Conservation (phyloP, 2,113 vertebrate genomes). For the Cottus gobio region DNA sequence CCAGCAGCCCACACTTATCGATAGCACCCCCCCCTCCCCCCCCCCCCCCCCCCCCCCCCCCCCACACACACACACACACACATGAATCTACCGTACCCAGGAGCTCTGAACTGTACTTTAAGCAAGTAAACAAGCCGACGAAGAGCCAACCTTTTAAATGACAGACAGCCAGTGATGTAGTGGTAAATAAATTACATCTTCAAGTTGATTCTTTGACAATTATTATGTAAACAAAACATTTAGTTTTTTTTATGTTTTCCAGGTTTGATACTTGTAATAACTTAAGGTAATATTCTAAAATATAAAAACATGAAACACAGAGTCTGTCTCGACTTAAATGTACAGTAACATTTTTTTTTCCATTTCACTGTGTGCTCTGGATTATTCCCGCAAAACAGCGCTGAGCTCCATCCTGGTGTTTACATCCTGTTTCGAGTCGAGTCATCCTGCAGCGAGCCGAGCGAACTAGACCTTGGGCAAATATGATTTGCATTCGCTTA, state of each 20-base stretch:
- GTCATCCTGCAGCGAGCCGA: constrained; percentile 6
- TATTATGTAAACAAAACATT: background rate
- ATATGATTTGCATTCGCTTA: constrained; percentile 71
- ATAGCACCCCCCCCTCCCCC: constrained; percentile 1
- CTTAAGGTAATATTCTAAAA: no score
- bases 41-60: no score
- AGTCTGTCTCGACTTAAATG: background rate
- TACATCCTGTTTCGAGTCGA: constrained; percentile 47
- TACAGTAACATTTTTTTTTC: background rate
- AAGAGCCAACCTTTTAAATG: background rate
- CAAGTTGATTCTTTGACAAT: background rate
- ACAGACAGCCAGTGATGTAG: background rate
- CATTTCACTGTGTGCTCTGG: background rate
- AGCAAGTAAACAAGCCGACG: constrained; percentile 54
- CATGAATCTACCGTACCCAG: constrained; percentile 41
- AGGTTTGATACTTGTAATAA: background rate
- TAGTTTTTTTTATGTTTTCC: background rate
- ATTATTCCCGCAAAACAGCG: constrained; percentile 1
- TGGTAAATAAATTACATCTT: background rate
- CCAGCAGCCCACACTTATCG: constrained; percentile 56
- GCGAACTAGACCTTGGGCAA: constrained; percentile 34
- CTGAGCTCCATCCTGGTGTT: constrained; percentile 22
- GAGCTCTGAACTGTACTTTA: constrained; percentile 38
- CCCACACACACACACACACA: no score
- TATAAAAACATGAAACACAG: background rate